Evolutionary conservation across 2,888 invertebrate species (phyloP).

Genomic region (Agrochola circellaris): DNA sequence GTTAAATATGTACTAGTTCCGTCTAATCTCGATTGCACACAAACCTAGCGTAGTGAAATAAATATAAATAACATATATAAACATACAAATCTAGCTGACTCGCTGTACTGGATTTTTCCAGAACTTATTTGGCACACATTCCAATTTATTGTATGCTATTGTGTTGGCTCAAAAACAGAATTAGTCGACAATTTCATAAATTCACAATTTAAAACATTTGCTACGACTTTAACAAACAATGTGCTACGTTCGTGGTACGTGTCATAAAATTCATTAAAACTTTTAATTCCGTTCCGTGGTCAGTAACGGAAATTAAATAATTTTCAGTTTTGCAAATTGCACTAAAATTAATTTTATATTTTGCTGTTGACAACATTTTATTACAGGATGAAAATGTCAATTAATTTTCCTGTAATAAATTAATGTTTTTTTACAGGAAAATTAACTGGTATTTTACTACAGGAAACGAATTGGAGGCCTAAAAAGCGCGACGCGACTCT

Average conservation of each 20-base stretch:
- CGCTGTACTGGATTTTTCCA: constrained; percentile 39
- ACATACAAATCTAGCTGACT: constrained; percentile 4
- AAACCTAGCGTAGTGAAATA: constrained; percentile 22
- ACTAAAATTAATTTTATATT: background rate
- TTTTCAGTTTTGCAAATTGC: background rate
- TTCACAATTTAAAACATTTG: background rate
- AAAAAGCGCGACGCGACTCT: too few relatives aligned
- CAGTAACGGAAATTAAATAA: background rate
- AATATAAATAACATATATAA: constrained; percentile 36
- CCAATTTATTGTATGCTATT: constrained; percentile 29
- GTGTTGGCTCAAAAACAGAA: constrained; percentile 31
- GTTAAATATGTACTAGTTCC: background rate
- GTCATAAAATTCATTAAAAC: constrained; percentile 13
- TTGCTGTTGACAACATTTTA: background rate
- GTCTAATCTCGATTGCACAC: background rate
- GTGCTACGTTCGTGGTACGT: background rate
- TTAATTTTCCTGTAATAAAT: too few relatives aligned
- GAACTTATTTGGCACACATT: constrained; percentile 44
- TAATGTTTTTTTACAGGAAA: too few relatives aligned
- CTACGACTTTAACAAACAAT: too few relatives aligned
- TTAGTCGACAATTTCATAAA: constrained; percentile 5
- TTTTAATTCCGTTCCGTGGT: background rate
- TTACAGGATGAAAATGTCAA: too few relatives aligned
- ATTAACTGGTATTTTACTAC: too few relatives aligned
- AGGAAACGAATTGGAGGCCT: too few relatives aligned